Base-by-base conservation (phyloP, 2,888 invertebrate species). In the Agrochola litura region DNA sequence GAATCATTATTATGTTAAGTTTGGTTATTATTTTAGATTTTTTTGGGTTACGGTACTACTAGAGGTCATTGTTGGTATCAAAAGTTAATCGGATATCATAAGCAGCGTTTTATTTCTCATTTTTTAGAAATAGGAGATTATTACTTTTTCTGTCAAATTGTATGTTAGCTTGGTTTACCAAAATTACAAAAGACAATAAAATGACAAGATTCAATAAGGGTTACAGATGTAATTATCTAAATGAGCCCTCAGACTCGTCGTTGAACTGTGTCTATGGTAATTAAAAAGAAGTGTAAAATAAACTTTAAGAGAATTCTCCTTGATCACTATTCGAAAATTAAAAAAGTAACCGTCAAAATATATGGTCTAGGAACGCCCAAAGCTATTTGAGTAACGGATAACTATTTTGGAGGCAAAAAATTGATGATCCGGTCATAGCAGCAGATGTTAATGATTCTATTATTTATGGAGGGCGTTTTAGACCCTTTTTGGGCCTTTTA, bases 401-500 rank as follows among this genome's bases (percentile, higher is more conserved):
- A 86, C 81, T 80, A 77, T 93, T 93, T 94, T 90, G 89, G 87
- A 82, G 87, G 90, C 88, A 86, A 87, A 95, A 96, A 96, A 94
- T 91, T 93, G 94, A 95, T 95, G 94, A 90, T 91, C 92, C 91
- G 94, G 93, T 95, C 94, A 94, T 94, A 93, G 92, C 81, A 95
- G 95, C 96, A 96, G 96, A 96, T 96, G 96, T 94, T 96, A 96
- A 96, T 96, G 96, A 96, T 96, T 95, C 95, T 95, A 96, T 96
- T 96, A 96, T 96, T 96, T 96, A 96, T 96, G 95, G 91, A 70
- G 77, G 84, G 87, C 87, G 89, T 90, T 88, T 67, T 72, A 22
- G 83, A 65, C 84, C 84, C 68, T 78, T 73, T 64, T 69, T 58
- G 66, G 60, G 54, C 19, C 64, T 46, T 66, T 79, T 68, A 72